Conservation (phyloP, 2,797 vertebrate species). For the Artibeus lituratus region DNA sequence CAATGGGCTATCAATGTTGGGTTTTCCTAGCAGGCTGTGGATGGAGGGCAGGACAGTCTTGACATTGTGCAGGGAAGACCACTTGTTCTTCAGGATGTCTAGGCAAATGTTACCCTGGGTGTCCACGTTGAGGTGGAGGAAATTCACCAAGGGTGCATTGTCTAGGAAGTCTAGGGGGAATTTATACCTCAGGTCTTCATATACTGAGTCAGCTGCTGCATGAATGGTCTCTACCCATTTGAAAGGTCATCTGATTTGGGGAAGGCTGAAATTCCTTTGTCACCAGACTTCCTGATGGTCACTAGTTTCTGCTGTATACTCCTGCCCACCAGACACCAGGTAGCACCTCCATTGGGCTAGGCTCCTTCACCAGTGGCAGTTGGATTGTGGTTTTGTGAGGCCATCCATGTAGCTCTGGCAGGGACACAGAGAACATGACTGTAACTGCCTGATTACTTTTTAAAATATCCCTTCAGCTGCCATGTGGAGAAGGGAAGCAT, state of each 20-base stretch:
- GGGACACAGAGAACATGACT: not conserved
- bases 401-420: not conserved
- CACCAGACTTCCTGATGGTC: not conserved
- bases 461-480: not conserved
- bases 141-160: slow-evolving; percentile 91
- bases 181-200: slow-evolving; percentile 91
- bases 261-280: not conserved
- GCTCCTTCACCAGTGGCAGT: not conserved
- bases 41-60: slow-evolving; percentile 93
- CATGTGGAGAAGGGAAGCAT: not conserved
- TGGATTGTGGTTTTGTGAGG: not conserved
- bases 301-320: not conserved
- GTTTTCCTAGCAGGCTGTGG: slow-evolving; percentile 95
- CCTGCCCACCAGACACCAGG: not conserved
- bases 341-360: not conserved
- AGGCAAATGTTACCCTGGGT: slow-evolving; percentile 94
- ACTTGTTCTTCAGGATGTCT: slow-evolving; percentile 96
- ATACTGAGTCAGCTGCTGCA: slow-evolving; percentile 75
- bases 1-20: slow-evolving; percentile 93
- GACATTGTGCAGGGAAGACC: slow-evolving; percentile 93
- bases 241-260: not conserved
- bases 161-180: slow-evolving; percentile 95
- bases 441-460: not conserved
- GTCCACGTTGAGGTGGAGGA: slow-evolving; percentile 94
- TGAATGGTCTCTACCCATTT: not conserved